phyloP scores from a whole-genome alignment of 2,888 invertebrate genomes.

The Tetanocera ferruginea region DNA sequence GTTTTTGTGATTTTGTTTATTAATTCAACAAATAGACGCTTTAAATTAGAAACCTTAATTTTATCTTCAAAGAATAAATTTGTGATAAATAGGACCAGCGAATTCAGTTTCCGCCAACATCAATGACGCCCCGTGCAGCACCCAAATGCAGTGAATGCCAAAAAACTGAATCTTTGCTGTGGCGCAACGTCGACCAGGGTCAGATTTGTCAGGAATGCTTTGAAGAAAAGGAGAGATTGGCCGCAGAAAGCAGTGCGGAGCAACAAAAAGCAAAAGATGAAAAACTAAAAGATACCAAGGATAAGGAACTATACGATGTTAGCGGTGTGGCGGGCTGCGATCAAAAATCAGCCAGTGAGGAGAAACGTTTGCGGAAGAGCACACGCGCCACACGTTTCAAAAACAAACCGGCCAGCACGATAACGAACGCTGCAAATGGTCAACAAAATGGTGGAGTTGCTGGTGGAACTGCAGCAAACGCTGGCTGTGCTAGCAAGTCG shows the following conservation, averaged over 20 bases:
- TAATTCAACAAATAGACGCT: neutral
- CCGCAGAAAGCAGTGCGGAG: slow-evolving; percentile 44
- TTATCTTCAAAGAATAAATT: neutral
- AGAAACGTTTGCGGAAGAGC: slow-evolving; percentile 62
- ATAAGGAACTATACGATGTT: slow-evolving; percentile 54
- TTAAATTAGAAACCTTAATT: neutral
- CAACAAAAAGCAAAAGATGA: slow-evolving; percentile 16
- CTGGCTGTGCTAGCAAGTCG: slow-evolving; percentile 42
- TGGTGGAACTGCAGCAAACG: slow-evolving; percentile 1
- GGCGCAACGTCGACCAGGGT: slow-evolving; percentile 82
- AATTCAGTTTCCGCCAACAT: slow-evolving; percentile 7
- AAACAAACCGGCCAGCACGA: slow-evolving; percentile 60
- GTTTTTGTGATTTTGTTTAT: neutral
- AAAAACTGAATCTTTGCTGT: slow-evolving; percentile 78
- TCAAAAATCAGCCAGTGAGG: slow-evolving; percentile 53
- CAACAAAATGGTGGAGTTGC: slow-evolving; percentile 45
- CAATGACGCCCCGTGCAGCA: slow-evolving; percentile 54
- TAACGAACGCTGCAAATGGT: slow-evolving; percentile 49
- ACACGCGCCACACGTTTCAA: slow-evolving; percentile 62
- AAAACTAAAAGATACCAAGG: slow-evolving; percentile 27
- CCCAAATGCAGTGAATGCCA: slow-evolving; percentile 81
- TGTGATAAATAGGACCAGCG: neutral
- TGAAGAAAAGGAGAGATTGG: slow-evolving; percentile 71
- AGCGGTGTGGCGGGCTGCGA: slow-evolving; percentile 45
- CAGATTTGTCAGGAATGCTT: slow-evolving; percentile 84